Evolutionary conservation across 2,113 vertebrate species (phyloP).

Genomic region (Edolisoma coerulescens): DNA sequence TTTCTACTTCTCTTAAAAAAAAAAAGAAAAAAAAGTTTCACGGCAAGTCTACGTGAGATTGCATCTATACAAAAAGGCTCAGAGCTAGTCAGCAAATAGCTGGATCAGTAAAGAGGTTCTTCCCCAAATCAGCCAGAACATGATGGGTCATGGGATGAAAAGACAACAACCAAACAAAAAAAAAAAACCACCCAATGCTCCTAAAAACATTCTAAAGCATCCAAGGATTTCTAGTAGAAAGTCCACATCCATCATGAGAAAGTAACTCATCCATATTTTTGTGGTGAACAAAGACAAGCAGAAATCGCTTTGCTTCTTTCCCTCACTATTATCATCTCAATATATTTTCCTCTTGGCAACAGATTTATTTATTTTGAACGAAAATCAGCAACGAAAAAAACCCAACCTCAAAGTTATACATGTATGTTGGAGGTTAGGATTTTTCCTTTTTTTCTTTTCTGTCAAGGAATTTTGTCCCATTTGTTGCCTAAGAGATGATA

Average conservation of each 20-base stretch:
- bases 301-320: background rate
- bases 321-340: background rate
- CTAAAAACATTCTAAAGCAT: background rate
- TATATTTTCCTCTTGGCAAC: background rate
- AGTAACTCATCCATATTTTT: background rate
- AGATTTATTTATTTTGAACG: background rate
- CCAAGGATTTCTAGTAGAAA: background rate
- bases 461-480: background rate
- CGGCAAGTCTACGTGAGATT: background rate
- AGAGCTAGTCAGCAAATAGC: background rate
- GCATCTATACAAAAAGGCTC: background rate
- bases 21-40: background rate
- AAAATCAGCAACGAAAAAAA: background rate
- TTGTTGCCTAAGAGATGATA: background rate
- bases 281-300: background rate
- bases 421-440: background rate
- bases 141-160: background rate
- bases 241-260: background rate
- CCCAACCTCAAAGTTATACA: background rate
- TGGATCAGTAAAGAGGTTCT: background rate
- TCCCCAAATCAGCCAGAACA: background rate
- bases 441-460: background rate
- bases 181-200: accelerated
- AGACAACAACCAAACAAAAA: background rate
- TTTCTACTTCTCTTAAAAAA: background rate